Conservation (phyloP, 2,888 invertebrate species). For the Ophion obscuratus region DNA sequence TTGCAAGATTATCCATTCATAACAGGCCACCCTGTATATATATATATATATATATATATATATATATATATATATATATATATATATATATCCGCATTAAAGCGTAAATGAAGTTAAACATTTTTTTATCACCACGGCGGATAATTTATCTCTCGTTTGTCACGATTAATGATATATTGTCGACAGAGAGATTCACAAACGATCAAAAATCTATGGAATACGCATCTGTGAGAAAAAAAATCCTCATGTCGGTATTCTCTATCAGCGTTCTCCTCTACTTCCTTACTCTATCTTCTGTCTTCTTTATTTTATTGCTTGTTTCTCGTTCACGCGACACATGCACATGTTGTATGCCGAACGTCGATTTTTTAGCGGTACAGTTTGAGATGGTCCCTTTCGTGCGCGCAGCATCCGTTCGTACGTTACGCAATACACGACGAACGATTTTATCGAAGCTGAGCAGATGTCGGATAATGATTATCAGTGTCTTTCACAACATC, state of each 20-base stretch:
- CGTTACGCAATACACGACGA: constrained; percentile 41
- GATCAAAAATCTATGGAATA: not conserved
- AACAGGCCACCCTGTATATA: not conserved
- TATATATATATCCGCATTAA: too few relatives aligned
- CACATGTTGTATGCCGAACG: constrained; percentile 26
- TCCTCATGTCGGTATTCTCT: constrained; percentile 5
- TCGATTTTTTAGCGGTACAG: constrained; percentile 4
- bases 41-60: not conserved
- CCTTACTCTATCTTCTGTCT: constrained; percentile 18
- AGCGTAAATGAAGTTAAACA: not conserved
- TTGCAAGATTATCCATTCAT: too few relatives aligned
- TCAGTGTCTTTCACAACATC: constrained; percentile 7
- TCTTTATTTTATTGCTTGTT: constrained; percentile 11
- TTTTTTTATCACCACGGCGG: constrained; percentile 21
- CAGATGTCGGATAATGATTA: constrained; percentile 19
- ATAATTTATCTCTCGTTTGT: constrained; percentile 51
- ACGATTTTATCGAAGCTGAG: constrained; percentile 28
- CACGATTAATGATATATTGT: constrained; percentile 50
- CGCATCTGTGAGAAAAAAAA: not conserved
- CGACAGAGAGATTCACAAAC: constrained; percentile 22
- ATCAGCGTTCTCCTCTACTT: constrained; percentile 25
- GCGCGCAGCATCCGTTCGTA: constrained; percentile 39
- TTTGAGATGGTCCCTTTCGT: constrained; percentile 9
- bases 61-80: not conserved
- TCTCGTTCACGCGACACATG: constrained; percentile 14